Evolutionary conservation across 2,888 invertebrate species (phyloP).

Genomic region (Limnephilus marmoratus): DNA sequence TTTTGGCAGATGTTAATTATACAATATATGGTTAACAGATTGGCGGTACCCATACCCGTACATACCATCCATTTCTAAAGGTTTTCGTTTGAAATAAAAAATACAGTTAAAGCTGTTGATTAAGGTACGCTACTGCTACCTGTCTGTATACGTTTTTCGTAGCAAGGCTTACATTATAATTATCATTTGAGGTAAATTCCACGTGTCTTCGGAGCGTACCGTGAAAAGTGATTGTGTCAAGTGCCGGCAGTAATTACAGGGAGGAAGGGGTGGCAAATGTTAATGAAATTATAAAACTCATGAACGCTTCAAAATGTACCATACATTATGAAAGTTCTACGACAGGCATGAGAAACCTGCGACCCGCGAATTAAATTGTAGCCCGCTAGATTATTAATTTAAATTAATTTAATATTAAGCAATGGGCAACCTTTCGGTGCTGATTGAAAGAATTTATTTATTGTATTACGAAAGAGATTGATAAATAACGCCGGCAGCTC

Average conservation of each 20-base stretch:
- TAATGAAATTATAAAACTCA: constrained; percentile 32
- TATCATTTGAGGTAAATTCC: neutral
- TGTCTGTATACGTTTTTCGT: neutral
- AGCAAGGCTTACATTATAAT: neutral
- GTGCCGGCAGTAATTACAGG: neutral
- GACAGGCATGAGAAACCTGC: neutral
- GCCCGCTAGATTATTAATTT: neutral
- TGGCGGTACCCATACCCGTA: no score
- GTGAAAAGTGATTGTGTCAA: constrained; percentile 20
- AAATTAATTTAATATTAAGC: neutral
- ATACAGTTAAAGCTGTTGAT: no score
- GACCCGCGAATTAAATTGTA: neutral
- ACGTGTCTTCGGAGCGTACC: neutral
- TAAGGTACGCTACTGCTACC: neutral
- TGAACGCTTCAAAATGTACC: neutral
- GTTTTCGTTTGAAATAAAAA: no score
- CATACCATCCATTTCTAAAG: no score
- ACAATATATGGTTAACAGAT: no score
- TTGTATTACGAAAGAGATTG: neutral
- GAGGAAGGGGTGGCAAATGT: neutral
- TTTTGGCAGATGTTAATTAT: no score
- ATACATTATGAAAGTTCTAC: neutral
- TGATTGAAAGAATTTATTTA: neutral
- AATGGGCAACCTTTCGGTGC: neutral
- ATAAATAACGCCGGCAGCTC: no score